Evolutionary conservation across 2,113 vertebrate genomes (phyloP).

Genomic region (Chloropsis cyanopogon): DNA sequence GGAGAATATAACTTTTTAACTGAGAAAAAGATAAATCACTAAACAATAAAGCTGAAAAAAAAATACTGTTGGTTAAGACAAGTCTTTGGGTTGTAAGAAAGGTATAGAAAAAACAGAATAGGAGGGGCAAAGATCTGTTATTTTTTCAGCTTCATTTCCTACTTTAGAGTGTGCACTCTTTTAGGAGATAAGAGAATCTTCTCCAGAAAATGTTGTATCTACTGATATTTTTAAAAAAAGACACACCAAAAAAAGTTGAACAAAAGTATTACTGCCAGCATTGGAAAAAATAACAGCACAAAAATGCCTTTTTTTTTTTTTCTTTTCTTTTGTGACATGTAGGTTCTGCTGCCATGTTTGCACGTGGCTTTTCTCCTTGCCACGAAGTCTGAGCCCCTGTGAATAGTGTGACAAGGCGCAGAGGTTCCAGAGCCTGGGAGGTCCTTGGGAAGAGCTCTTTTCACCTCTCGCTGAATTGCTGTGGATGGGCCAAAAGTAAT

Average conservation of each 20-base stretch:
- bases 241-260: neutral
- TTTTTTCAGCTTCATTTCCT: conserved; percentile 50
- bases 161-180: conserved; percentile 34
- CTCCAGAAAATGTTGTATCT: neutral
- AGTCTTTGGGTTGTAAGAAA: neutral
- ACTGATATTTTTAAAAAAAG: neutral
- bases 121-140: neutral
- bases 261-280: neutral
- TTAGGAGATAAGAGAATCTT: neutral
- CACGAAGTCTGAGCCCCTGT: neutral
- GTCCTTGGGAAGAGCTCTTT: neutral
- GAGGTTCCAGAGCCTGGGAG: neutral
- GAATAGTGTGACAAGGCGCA: fast-evolving
- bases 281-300: neutral
- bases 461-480: neutral
- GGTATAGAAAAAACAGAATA: neutral
- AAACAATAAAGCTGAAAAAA: neutral
- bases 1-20: conserved; percentile 7
- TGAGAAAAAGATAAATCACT: neutral
- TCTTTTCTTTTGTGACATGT: neutral
- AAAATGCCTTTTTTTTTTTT: neutral
- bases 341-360: neutral
- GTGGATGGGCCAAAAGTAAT: fast-evolving
- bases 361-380: neutral
- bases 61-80: neutral